Evolutionary conservation across 2,888 invertebrate genomes (phyloP), one percentile per base, ranked within the genome.

Genomic region (Eupithecia inturbata): DNA sequence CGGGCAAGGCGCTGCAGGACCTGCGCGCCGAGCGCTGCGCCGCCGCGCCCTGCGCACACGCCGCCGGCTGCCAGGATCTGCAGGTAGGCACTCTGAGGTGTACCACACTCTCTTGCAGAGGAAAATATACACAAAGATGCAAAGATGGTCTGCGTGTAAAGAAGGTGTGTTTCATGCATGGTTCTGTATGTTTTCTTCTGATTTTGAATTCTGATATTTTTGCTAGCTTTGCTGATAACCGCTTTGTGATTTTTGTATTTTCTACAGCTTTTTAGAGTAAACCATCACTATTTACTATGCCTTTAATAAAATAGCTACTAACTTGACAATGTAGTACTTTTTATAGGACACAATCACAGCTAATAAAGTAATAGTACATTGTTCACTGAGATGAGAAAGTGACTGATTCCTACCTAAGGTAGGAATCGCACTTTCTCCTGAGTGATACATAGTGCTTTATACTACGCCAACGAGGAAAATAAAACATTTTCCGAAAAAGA

Each of bases 41-140:
- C 80, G 90, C 95, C 82, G 87, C 88, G 80, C 96, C 96, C 72
- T 97, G 97, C 84, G 86, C 90, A 80, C 96, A 96, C 91, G 96
- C 96, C 75, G 84, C 90, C 76, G 85, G 91, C 82, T 97, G 97
- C 90, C 92, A 92, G 78, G 96, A 96, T 85, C 95, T 84, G 73
- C 73, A 94, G 84, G 45, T 45, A 45, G 14, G 3, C 19, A 6
- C n/a, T n/a, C 45, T 4, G 41, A 45, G 45, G 45, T 45, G 96
- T 96, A 36, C 57, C 57, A 12, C 22, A 14, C 5, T n/a, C 14
- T 14, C 16, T 3, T 3, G 26, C 45, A n/a, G 45, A 19, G 19
- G 19, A n/a, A 7, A 45, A 45, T n/a, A 45, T 45, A 45, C 19
- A 45, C 45, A n/a, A 19, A n/a, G 45, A n/a, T 45, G 45, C 45